These are phyloP conservation scores for Mellivora capensis DNA, from an alignment of 2,113 vertebrate species.

Conservation along the genomic window DNA sequence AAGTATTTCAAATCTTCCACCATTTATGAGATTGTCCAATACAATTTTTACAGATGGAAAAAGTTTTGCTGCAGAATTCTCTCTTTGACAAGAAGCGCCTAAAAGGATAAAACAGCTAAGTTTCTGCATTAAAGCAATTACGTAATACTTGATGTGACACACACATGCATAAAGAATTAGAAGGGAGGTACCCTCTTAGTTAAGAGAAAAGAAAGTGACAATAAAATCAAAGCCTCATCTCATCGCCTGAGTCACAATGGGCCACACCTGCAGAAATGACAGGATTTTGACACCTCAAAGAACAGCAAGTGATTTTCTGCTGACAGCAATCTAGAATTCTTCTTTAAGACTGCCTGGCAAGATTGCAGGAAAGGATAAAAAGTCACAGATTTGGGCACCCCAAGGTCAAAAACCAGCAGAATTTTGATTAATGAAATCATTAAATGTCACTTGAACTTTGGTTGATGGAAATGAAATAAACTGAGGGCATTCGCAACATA, in stretches of 20 bases:
- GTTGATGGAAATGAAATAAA: background rate
- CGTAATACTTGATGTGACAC: background rate
- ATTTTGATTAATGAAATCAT: background rate
- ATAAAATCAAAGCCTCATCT: constrained; percentile 27
- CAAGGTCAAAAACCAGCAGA: constrained; percentile 41
- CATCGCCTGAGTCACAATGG: constrained; percentile 42
- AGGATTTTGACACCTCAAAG: constrained; percentile 53
- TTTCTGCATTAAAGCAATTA: background rate
- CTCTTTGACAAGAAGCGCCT: background rate
- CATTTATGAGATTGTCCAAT: background rate
- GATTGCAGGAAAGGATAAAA: background rate
- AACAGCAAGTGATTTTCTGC: constrained; percentile 40
- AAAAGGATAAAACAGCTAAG: background rate
- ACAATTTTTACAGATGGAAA: background rate
- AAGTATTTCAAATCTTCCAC: background rate
- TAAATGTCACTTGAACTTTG: background rate
- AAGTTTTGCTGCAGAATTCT: background rate
- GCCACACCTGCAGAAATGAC: constrained; percentile 40
- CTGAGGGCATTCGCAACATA: background rate
- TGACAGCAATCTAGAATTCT: constrained; percentile 43
- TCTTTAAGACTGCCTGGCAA: constrained; percentile 1
- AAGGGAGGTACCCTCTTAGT: background rate
- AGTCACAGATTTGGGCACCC: constrained; percentile 12
- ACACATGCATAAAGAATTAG: background rate
- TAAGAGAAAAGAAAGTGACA: constrained; percentile 46